Base-by-base conservation (phyloP, 2,797 vertebrate genomes). In the Hydrophis major region DNA sequence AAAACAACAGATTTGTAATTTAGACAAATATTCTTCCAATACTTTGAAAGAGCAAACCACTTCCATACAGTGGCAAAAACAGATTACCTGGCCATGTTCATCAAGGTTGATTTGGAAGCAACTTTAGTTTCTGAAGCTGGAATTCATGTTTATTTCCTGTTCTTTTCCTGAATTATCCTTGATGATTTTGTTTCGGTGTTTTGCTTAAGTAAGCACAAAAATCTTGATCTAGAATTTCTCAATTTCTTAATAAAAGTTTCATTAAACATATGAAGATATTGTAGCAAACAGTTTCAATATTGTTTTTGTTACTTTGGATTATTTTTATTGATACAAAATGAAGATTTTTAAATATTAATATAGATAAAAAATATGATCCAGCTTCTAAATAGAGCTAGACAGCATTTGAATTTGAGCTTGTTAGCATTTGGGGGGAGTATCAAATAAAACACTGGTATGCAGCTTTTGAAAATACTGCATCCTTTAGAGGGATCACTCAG, bases 101-200 rank as follows among this genome's bases (percentile, higher is more conserved):
- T 25, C 74, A 83, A 83, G 10, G 8, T 12, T 47, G 74, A 83
- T 11, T 83, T 47, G 20, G 74, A 83, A 83, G 20, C 20, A 22
- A 69, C n/a, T 69, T 32, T 74, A 74, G 14, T 47, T 83, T 47
- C 37, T 0, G 1, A 47, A 83, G 37, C 16, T 87, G 87, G 89
- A 92, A 92, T 87, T 42, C 42, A 92, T 32, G 27, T 57, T 56
- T 55, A 55, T 55, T 60, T 27, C 50, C 42, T 93, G 37, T 37
- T 42, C 11, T 28, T 88, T 57, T 94, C 55, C 60, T 92, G 95
- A 96, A 88, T 86, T 90, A 90, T 22, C 83, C 32, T 32, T 93
- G 53, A 47, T 20, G 3, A 47, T 59, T n/a, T 16, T 60, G 0
- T 86, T 14, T 83, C 12, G 28, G 27, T n/a, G 25, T 56, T 90